Conservation (phyloP, 2,113 vertebrate genomes). For the Ptyas mucosa region DNA sequence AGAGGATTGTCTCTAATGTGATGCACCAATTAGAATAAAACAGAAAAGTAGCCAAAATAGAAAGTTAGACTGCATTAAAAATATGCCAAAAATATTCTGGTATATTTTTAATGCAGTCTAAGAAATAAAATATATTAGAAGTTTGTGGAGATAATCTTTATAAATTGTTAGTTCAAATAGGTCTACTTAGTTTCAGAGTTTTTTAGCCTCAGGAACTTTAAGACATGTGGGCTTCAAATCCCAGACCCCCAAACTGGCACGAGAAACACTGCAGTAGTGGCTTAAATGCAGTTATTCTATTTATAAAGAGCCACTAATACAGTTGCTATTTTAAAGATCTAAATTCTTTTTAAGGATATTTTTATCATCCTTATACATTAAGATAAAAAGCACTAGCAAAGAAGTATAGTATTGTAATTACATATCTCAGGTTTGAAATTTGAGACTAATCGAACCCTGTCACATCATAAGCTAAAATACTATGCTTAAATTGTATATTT, state of each 20-base stretch:
- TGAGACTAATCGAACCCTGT: not conserved
- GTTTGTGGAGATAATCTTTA: not conserved
- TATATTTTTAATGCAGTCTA: not conserved
- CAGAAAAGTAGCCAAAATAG: not conserved
- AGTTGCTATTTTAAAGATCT: conserved; percentile 13
- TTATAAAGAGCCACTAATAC: not conserved
- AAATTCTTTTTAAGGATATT: conserved; percentile 23
- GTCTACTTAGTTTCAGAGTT: not conserved
- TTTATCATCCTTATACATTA: conserved; percentile 7
- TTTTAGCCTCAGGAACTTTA: not conserved
- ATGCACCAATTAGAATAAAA: not conserved
- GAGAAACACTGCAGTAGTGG: not conserved
- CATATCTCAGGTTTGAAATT: not conserved
- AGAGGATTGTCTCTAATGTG: not conserved
- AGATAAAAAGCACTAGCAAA: not conserved
- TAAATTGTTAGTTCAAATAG: not conserved
- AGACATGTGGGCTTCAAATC: not conserved
- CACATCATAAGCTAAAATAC: not conserved
- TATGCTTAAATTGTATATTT: not conserved
- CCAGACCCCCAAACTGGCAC: not conserved
- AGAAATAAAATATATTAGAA: not conserved
- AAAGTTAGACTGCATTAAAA: not conserved
- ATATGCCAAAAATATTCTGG: not conserved
- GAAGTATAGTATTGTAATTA: conserved; percentile 12
- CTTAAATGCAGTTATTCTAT: conserved; percentile 19